These are phyloP conservation scores for Campylorhamphus procurvoides DNA, from an alignment of 2,113 vertebrate genomes.

Conservation along the genomic window DNA sequence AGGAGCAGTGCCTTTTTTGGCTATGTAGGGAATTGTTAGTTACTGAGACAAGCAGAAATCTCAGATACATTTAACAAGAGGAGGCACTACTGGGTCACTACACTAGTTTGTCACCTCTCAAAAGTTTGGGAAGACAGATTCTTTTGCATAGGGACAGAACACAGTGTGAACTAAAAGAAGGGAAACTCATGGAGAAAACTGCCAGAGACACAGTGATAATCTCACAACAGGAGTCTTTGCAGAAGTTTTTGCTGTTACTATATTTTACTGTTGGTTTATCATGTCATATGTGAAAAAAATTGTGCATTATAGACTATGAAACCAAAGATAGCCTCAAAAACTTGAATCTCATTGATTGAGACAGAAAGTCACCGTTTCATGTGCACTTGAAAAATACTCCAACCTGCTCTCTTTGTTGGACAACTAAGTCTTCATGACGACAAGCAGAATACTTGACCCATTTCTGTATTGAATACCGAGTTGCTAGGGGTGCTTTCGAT, in stretches of 20 bases:
- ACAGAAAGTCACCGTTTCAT: neutral
- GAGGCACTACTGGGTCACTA: neutral
- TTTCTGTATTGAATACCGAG: neutral
- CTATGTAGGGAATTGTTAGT: neutral
- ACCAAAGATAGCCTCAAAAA: neutral
- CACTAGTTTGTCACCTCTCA: neutral
- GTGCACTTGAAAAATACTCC: neutral
- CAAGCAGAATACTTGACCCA: neutral
- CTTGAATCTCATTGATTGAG: neutral
- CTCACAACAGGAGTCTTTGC: neutral
- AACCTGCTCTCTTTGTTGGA: neutral
- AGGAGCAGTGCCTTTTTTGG: neutral
- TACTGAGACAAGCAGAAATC: neutral
- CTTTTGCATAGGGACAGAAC: neutral
- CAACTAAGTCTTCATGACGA: neutral
- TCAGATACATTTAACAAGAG: neutral
- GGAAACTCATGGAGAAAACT: conserved; percentile 13
- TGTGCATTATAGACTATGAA: neutral
- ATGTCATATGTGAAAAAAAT: neutral
- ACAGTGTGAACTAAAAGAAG: neutral
- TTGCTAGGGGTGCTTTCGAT: neutral
- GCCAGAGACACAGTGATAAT: neutral
- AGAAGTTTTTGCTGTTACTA: neutral
- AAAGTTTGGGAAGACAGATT: neutral
- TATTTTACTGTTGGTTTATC: neutral